Conservation (phyloP, 2,797 vertebrate genomes). For the Mionectes olivaceus region DNA sequence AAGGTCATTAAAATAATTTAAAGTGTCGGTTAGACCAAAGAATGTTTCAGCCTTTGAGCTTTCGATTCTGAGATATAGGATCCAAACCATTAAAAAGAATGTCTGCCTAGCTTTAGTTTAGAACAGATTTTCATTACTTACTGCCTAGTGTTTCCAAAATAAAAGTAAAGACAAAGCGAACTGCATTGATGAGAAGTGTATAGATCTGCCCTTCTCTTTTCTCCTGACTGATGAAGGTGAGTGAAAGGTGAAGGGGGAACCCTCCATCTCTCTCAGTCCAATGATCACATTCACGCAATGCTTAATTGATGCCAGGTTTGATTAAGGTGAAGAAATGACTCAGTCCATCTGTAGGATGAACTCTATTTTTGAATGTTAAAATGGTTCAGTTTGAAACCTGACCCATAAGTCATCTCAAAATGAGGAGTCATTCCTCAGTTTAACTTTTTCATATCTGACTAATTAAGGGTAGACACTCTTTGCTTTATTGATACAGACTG, state of each 20-base stretch:
- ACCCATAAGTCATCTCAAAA: not conserved
- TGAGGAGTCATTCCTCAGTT: not conserved
- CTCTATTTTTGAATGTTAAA: not conserved
- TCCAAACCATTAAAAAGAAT: not conserved
- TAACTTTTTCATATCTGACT: not conserved
- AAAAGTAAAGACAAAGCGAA: not conserved
- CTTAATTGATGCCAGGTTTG: not conserved
- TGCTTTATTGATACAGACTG: not conserved
- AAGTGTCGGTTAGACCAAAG: not conserved
- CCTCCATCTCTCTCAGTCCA: not conserved
- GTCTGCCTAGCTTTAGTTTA: not conserved
- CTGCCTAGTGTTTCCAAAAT: not conserved
- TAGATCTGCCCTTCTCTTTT: not conserved
- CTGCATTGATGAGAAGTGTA: not conserved
- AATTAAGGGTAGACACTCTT: not conserved
- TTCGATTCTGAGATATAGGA: not conserved
- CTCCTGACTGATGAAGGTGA: not conserved
- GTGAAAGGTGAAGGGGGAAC: not conserved
- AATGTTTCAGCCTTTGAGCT: not conserved
- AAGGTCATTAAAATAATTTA: not conserved
- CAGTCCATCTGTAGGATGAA: not conserved
- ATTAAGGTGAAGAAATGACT: not conserved
- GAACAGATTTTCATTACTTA: not conserved
- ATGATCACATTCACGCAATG: not conserved
- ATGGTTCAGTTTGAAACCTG: not conserved